A percentile compares a stretch with the other conserved stretches of the same genome.
These are phyloP conservation scores for Dolichomitus sp. DNA, from an alignment of 2,888 invertebrate species.

Conservation along the genomic window DNA sequence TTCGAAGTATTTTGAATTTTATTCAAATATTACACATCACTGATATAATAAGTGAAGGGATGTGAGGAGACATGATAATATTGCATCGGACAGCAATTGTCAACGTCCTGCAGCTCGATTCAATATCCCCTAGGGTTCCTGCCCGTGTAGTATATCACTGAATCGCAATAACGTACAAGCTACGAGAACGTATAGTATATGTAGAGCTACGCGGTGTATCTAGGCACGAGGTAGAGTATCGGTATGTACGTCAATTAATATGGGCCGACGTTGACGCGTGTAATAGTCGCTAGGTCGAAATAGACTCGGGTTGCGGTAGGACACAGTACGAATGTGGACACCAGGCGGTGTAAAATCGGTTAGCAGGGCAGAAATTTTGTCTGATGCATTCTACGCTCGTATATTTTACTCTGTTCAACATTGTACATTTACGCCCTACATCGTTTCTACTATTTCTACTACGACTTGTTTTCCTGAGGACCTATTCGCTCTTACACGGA, in stretches of 20 bases:
- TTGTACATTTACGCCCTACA: background rate
- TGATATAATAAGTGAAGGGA: background rate
- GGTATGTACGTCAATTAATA: slow-evolving; percentile 44
- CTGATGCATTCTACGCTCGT: background rate
- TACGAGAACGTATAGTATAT: background rate
- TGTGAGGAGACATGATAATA: background rate
- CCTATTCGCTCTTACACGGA: too few species aligned
- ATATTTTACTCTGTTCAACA: background rate
- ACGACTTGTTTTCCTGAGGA: background rate
- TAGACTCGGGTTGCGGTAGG: slow-evolving; percentile 15
- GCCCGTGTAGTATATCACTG: slow-evolving; percentile 12
- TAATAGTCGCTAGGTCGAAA: slow-evolving; percentile 19
- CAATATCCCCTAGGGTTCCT: slow-evolving; percentile 12
- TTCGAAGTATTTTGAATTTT: background rate
- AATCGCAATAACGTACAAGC: slow-evolving; percentile 28
- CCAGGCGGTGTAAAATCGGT: slow-evolving; percentile 29
- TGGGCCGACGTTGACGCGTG: slow-evolving; percentile 27
- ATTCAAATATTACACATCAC: background rate
- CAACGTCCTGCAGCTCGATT: slow-evolving; percentile 14
- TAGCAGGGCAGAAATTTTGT: background rate
- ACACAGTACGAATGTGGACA: slow-evolving; percentile 17
- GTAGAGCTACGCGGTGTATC: slow-evolving; percentile 14
- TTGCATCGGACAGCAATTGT: background rate
- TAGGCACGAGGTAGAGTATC: slow-evolving; percentile 17
- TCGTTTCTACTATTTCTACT: background rate